Evolutionary conservation across 2,797 vertebrate species (phyloP).

Genomic region (Catamblyrhynchus diadema): DNA sequence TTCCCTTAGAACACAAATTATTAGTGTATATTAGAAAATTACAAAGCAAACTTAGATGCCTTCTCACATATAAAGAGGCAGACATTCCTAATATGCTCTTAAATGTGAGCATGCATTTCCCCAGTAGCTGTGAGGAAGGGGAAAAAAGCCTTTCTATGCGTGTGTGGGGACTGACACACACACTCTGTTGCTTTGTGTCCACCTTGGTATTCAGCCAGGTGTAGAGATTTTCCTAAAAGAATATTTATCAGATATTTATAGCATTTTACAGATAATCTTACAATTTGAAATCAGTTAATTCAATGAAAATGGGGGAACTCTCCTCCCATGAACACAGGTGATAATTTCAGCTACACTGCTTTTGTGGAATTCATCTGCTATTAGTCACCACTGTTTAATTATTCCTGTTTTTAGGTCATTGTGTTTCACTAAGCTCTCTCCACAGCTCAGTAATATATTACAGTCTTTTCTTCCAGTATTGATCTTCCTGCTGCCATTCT

Average conservation of each 20-base stretch:
- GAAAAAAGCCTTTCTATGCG: background rate
- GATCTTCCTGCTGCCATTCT: background rate
- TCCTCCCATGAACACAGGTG: background rate
- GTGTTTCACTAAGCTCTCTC: background rate
- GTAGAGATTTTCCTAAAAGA: background rate
- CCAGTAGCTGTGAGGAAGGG: background rate
- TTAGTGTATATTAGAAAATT: background rate
- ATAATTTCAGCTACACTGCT: background rate
- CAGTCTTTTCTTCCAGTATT: background rate
- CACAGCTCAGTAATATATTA: background rate
- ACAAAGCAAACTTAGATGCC: background rate
- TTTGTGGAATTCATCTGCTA: background rate
- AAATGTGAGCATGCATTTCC: background rate
- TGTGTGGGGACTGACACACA: background rate
- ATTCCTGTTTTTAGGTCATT: background rate
- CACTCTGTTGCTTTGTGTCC: background rate
- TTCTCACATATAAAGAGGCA: background rate
- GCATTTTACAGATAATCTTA: background rate
- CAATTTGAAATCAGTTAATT: background rate
- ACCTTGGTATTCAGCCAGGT: background rate
- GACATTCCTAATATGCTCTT: background rate
- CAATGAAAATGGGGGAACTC: background rate
- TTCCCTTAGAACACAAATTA: background rate
- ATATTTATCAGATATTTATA: background rate
- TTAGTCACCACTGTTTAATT: background rate